Evolutionary conservation across 2,113 vertebrate species (phyloP).

Genomic region (Fregetta grallaria): DNA sequence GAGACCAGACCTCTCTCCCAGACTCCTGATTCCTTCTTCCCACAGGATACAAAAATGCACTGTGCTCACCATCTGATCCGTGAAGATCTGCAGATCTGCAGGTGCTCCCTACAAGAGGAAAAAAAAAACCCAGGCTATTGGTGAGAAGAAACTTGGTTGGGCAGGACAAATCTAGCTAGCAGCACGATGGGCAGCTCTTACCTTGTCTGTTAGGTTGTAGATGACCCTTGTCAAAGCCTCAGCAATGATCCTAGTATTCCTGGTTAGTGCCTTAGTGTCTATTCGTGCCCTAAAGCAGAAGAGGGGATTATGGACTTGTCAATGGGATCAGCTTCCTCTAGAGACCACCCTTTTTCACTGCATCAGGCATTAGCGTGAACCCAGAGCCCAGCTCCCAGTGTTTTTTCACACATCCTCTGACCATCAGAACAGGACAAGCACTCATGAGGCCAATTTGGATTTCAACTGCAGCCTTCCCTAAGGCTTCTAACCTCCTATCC

Average conservation of each 20-base stretch:
- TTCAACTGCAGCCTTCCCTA: background rate
- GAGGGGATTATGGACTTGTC: background rate
- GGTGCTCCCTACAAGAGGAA: constrained; percentile 81
- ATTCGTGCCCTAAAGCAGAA: constrained; percentile 81
- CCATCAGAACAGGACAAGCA: background rate
- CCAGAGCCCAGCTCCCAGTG: background rate
- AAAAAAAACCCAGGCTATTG: fast-evolving
- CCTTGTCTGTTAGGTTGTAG: constrained; percentile 98
- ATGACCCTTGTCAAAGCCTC: constrained; percentile 94
- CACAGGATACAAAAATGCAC: background rate
- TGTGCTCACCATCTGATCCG: constrained; percentile 91
- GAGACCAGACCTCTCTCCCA: background rate
- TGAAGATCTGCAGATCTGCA: constrained; percentile 92
- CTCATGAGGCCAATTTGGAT: background rate
- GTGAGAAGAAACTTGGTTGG: background rate
- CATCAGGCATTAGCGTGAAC: fast-evolving
- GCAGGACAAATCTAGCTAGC: background rate
- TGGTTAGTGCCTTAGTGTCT: constrained; percentile 84
- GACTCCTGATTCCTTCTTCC: background rate
- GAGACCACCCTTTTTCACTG: background rate
- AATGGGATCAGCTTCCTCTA: background rate
- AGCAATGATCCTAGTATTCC: constrained; percentile 92
- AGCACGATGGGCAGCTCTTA: background rate
- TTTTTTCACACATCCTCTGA: background rate
- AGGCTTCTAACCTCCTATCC: constrained; percentile 88